phyloP scores from a whole-genome alignment of 2,797 vertebrate genomes.

The Oceanodroma leucorhoa region DNA sequence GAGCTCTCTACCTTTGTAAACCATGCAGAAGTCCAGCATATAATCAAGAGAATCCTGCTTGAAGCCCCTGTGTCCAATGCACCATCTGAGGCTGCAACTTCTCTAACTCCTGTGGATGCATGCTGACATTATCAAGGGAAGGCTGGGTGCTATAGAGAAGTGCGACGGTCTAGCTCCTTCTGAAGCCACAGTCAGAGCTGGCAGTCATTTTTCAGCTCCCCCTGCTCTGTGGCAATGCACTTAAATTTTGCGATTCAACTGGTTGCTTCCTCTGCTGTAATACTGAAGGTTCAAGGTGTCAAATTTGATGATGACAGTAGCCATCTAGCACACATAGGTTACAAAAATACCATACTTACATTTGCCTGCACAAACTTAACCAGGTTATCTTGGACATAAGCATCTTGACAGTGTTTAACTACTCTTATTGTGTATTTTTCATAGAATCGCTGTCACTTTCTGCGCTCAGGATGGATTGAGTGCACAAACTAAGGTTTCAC shows the following conservation, averaged over 20 bases:
- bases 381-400: not conserved
- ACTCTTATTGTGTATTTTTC: not conserved
- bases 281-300: not conserved
- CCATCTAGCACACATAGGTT: not conserved
- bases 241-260: not conserved
- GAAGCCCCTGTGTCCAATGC: not conserved
- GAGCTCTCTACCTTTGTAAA: not conserved
- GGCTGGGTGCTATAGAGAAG: not conserved
- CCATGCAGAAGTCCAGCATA: not conserved
- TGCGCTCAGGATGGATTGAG: not conserved
- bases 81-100: not conserved
- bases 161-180: not conserved
- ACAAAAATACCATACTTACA: not conserved
- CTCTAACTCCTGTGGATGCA: not conserved
- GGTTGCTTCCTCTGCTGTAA: not conserved
- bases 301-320: not conserved
- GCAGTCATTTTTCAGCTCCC: not conserved
- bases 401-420: not conserved
- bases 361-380: not conserved
- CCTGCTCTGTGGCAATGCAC: not conserved
- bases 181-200: not conserved
- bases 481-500: not conserved
- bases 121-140: not conserved
- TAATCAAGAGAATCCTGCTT: not conserved
- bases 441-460: not conserved